Base-by-base conservation (phyloP, 1,140 invertebrate species). In the Telenomus remus region DNA sequence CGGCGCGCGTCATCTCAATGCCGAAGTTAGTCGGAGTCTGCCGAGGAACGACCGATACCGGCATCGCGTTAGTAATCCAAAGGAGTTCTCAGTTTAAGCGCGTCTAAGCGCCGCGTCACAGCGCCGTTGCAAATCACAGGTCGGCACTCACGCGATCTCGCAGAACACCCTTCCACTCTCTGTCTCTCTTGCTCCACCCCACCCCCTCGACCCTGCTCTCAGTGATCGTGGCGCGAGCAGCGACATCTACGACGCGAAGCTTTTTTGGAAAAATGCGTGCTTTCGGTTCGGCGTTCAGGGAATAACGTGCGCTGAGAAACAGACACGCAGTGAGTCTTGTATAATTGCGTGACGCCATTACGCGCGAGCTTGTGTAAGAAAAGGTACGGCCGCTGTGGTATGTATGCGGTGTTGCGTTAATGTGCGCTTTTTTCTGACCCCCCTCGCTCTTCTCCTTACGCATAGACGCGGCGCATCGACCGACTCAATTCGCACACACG, bases 201-300 rank as follows among this genome's bases (percentile, higher is more conserved):
- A 44, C 43, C 34, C 54, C 13, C 4, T 56, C 44, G 15, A 10
- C 16, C 54, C 48, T 37, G 34, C 14, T 63, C 46, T 53, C 37
- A 54, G 56, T 70, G 66, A 56, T 14, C 46, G 44, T 47, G 11
- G 51, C 56, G 57, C 12, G 8, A 16, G 47, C 49, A 75, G 72
- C 72, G 72, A 76, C 72, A 69, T 60, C 72, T 76, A 63, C 72
- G 46, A 48, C 64, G 64, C 72, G 64, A 68, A 49, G 57, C 54
- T 34, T 68, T 69, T 27, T 56, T 54, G 56, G 43, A 46, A 70
- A 61, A 61, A 70, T 50, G 55, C 66, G 42, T 55, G 50, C 57
- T 37, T 39, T 37, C 64, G 54, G 42, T 53, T 65, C 16, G 33
- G 37, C 39, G 46, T 46, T 50, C 53, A 39, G 65, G 42, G 35